Conservation (phyloP, 2,888 invertebrate species). For the Branchinecta sandiegonensis region DNA sequence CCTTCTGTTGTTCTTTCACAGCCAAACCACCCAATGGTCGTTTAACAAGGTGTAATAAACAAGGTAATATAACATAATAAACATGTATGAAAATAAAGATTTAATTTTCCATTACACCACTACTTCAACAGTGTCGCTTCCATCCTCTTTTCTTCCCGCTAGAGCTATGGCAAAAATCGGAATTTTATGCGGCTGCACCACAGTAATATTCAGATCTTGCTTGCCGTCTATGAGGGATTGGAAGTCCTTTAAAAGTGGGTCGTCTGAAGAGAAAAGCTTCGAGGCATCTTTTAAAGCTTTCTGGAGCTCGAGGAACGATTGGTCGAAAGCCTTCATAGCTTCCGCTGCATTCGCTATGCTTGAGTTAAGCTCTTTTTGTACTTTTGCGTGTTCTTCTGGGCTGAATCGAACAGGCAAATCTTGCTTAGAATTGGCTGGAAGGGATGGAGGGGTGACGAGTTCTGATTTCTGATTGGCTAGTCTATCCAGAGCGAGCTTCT, state of each 20-base stretch:
- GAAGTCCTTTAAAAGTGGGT: slow-evolving; percentile 19
- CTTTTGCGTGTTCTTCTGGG: slow-evolving; percentile 8
- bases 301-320: slow-evolving; percentile 19
- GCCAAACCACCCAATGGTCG: too few species aligned
- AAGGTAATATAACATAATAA: too few species aligned
- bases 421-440: not conserved
- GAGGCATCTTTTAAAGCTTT: slow-evolving; percentile 19
- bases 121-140: too few species aligned
- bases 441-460: not conserved
- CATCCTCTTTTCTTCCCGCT: too few species aligned
- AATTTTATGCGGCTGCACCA: not conserved
- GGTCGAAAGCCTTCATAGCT: slow-evolving; percentile 20
- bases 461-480: not conserved
- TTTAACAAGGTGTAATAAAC: too few species aligned
- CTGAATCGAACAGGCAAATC: not conserved
- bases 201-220: slow-evolving; percentile 12
- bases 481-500: not conserved
- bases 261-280: slow-evolving; percentile 15
- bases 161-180: not conserved
- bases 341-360: slow-evolving; percentile 18
- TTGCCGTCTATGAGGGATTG: not conserved
- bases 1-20: too few species aligned
- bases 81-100: too few species aligned
- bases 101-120: too few species aligned
- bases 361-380: slow-evolving; percentile 10